phyloP scores from a whole-genome alignment of 2,113 vertebrate genomes.

The Trinectes maculatus region DNA sequence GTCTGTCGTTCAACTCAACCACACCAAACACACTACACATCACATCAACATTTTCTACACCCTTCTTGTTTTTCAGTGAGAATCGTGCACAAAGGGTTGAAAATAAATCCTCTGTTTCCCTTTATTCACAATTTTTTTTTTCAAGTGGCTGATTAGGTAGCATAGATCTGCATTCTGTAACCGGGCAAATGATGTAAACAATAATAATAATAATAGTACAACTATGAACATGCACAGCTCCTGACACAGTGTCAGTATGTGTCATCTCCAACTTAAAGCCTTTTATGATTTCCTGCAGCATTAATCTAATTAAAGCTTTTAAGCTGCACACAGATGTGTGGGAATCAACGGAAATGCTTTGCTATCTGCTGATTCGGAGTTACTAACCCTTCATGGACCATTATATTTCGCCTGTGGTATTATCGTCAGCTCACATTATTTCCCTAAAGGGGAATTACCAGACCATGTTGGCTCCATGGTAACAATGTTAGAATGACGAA shows the following conservation, averaged over 20 bases:
- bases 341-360: neutral
- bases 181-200: too few relatives aligned
- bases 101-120: slow-evolving; percentile 13
- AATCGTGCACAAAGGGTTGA: neutral
- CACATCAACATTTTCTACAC: slow-evolving; percentile 7
- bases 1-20: neutral
- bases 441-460: slow-evolving; percentile 6
- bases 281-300: neutral
- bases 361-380: slow-evolving; percentile 4
- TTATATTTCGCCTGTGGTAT: neutral
- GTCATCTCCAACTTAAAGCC: neutral
- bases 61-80: slow-evolving; percentile 13
- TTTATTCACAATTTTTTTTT: slow-evolving; percentile 19
- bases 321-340: neutral
- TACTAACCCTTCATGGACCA: neutral
- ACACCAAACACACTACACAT: slow-evolving; percentile 18
- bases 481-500: slow-evolving; percentile 23
- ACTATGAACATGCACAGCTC: too few relatives aligned
- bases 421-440: slow-evolving; percentile 12
- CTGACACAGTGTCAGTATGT: neutral
- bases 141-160: slow-evolving; percentile 6
- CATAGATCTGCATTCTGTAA: neutral
- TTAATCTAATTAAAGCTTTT: neutral
- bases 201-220: too few relatives aligned
- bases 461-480: slow-evolving; percentile 11